Percentiles rank a stretch among this genome's conserved stretches.
Conservation (phyloP, 2,888 invertebrate genomes). For the Monochamus alternatus region DNA sequence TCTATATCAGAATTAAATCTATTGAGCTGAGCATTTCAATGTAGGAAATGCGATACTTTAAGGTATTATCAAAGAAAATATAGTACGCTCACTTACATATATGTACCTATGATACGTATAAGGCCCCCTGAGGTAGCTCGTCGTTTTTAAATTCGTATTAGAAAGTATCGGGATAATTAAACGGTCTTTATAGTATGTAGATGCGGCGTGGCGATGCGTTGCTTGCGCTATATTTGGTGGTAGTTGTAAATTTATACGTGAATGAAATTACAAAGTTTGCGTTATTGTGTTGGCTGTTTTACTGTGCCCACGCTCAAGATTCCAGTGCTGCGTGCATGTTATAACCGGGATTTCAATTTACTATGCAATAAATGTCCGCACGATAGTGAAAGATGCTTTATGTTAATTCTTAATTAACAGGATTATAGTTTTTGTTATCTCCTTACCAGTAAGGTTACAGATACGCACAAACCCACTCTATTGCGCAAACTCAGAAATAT, state of each 20-base stretch:
- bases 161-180: conserved; percentile 64
- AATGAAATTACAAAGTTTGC: conserved; percentile 49
- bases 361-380: conserved; percentile 14
- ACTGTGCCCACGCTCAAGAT: conserved; percentile 37
- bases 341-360: conserved; percentile 5
- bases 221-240: conserved; percentile 61
- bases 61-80: conserved; percentile 32
- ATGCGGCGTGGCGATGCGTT: conserved; percentile 46
- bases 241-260: conserved; percentile 55
- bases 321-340: conserved; percentile 27
- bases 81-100: conserved; percentile 42
- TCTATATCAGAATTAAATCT: conserved; percentile 45
- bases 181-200: conserved; percentile 59
- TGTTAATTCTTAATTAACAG: conserved; percentile 3
- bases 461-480: background rate
- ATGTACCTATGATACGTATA: conserved; percentile 48
- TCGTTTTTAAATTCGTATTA: conserved; percentile 59
- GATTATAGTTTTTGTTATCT: background rate
- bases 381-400: background rate
- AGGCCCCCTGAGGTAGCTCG: conserved; percentile 42
- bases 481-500: background rate
- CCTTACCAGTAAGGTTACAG: background rate
- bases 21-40: conserved; percentile 40
- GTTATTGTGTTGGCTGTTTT: conserved; percentile 18
- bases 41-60: conserved; percentile 46